These are phyloP conservation scores for Amphiduros pacificus DNA, from an alignment of 2,888 invertebrate genomes.

Conservation along the genomic window DNA sequence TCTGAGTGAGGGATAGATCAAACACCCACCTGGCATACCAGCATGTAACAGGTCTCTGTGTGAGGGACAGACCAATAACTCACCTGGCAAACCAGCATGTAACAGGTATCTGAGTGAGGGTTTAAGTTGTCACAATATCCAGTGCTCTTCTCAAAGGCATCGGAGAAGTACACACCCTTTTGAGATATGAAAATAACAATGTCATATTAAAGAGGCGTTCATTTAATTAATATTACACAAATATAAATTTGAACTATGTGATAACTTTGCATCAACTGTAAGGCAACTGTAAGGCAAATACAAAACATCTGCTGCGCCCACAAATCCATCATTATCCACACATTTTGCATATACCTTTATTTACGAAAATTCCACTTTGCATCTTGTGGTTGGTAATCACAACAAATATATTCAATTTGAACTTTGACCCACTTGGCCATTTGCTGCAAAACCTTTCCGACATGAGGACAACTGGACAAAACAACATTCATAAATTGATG, in stretches of 20 bases:
- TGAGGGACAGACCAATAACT: too few species aligned
- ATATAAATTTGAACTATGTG: not conserved
- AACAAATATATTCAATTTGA: too few species aligned
- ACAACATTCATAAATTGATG: too few species aligned
- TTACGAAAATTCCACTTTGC: too few species aligned
- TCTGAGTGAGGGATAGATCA: too few species aligned
- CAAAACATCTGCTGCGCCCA: not conserved
- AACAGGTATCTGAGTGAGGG: slow-evolving; percentile 46
- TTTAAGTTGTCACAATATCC: slow-evolving; percentile 55
- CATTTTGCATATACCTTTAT: not conserved
- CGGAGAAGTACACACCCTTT: slow-evolving; percentile 64
- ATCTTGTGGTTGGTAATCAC: too few species aligned
- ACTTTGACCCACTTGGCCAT: too few species aligned
- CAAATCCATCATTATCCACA: not conserved
- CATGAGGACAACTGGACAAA: too few species aligned
- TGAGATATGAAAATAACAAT: slow-evolving; percentile 35
- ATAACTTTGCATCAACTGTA: too few species aligned
- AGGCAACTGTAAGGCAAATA: not conserved
- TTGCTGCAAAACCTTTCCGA: too few species aligned
- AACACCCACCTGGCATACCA: too few species aligned
- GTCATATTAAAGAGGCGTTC: not conserved
- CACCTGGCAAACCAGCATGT: slow-evolving; percentile 63
- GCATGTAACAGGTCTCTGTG: too few species aligned
- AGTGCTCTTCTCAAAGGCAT: slow-evolving; percentile 62
- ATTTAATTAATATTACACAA: not conserved